phyloP scores from a whole-genome alignment of 2,113 vertebrate species.

The Carlito syrichta region DNA sequence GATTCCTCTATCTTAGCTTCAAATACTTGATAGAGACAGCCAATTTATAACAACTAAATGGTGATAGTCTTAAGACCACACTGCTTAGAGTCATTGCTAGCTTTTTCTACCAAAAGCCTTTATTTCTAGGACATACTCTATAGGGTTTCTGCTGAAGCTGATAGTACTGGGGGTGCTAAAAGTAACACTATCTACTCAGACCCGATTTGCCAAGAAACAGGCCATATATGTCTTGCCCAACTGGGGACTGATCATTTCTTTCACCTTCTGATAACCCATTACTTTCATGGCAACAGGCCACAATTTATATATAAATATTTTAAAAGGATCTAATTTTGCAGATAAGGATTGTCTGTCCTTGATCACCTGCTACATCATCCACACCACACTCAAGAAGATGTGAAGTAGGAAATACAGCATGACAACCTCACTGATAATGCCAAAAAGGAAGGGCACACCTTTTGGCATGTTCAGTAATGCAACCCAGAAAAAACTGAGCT shows the following conservation, averaged over 20 bases:
- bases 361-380: background rate
- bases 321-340: background rate
- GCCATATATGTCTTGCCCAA: background rate
- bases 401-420: background rate
- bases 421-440: background rate
- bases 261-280: background rate
- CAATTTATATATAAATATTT: background rate
- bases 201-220: background rate
- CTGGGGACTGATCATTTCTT: background rate
- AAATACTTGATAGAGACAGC: background rate
- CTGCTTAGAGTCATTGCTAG: background rate
- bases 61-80: background rate
- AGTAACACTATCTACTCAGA: background rate
- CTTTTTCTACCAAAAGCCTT: background rate
- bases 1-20: background rate
- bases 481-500: background rate
- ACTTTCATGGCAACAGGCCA: constrained; percentile 5
- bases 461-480: background rate
- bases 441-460: background rate
- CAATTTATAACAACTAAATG: background rate
- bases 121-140: background rate
- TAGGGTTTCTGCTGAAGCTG: background rate
- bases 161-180: background rate
- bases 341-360: constrained; percentile 1
- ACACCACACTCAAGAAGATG: background rate